phyloP scores from a whole-genome alignment of 64 coral and sea anemone species.

The Montipora efflorescens region DNA sequence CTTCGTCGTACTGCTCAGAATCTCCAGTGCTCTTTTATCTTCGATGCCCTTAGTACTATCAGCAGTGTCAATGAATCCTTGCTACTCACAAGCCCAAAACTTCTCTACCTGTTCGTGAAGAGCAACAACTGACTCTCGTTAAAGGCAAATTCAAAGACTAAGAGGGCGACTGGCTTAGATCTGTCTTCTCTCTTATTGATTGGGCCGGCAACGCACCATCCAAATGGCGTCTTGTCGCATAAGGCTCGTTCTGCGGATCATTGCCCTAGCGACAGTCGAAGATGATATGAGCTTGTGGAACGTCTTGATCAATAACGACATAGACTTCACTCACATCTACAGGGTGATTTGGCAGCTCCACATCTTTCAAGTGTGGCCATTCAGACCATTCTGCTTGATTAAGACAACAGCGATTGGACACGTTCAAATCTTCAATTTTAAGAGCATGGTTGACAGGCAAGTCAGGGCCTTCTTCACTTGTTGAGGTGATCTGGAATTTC shows the following conservation, averaged over 20 bases:
- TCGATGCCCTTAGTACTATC: constrained; percentile 25
- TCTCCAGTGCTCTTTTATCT: constrained; percentile 49
- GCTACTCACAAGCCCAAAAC: constrained; percentile 58
- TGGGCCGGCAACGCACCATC: constrained; percentile 56
- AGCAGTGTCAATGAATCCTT: constrained; percentile 35
- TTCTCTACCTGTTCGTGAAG: constrained; percentile 58
- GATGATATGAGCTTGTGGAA: background rate
- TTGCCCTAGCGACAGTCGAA: background rate
- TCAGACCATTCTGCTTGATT: too few species aligned
- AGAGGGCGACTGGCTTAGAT: background rate
- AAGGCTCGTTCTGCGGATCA: constrained; percentile 52
- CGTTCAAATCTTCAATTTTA: too few species aligned
- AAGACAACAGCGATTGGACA: too few species aligned
- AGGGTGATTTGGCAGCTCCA: too few species aligned
- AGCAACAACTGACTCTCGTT: background rate
- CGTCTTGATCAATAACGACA: too few species aligned
- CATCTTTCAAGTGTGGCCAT: too few species aligned
- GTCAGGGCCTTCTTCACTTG: too few species aligned
- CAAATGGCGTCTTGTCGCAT: constrained; percentile 66
- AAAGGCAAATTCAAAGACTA: constrained; percentile 57
- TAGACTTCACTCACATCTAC: too few species aligned
- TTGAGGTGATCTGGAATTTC: too few species aligned
- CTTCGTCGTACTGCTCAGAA: constrained; percentile 31
- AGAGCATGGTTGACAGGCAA: too few species aligned
- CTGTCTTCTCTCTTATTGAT: constrained; percentile 6